Evolutionary conservation across 2,888 invertebrate species (phyloP).

Genomic region (Saturnia japonica): DNA sequence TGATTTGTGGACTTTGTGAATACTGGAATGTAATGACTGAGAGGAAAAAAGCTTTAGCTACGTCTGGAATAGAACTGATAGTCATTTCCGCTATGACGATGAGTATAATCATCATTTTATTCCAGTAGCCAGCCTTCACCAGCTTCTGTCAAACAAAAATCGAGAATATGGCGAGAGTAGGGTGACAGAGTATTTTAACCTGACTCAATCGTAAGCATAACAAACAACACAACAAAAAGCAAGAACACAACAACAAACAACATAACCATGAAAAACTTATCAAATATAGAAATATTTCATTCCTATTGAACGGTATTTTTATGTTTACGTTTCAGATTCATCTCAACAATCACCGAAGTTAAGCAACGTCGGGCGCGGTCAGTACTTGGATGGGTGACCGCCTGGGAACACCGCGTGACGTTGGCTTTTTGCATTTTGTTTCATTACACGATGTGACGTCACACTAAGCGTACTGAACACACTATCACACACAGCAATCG

Average conservation of each 20-base stretch:
- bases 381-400: slow-evolving; percentile 79
- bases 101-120: neutral
- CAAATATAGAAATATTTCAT: no score
- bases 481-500: no score
- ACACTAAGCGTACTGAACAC: no score
- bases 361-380: slow-evolving; percentile 77
- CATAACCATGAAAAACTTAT: no score
- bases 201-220: neutral
- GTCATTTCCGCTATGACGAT: neutral
- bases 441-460: no score
- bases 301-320: no score
- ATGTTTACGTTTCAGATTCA: no score
- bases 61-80: neutral
- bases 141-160: neutral
- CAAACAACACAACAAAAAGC: no score
- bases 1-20: neutral
- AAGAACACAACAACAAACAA: no score
- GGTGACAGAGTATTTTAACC: neutral
- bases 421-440: slow-evolving; percentile 51
- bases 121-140: neutral
- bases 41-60: neutral
- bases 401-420: slow-evolving; percentile 60
- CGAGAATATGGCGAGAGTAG: neutral
- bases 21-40: neutral
- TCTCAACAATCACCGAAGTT: slow-evolving; percentile 80